phyloP scores from a whole-genome alignment of 2,797 vertebrate genomes.

The Peromyscus nudipes region DNA sequence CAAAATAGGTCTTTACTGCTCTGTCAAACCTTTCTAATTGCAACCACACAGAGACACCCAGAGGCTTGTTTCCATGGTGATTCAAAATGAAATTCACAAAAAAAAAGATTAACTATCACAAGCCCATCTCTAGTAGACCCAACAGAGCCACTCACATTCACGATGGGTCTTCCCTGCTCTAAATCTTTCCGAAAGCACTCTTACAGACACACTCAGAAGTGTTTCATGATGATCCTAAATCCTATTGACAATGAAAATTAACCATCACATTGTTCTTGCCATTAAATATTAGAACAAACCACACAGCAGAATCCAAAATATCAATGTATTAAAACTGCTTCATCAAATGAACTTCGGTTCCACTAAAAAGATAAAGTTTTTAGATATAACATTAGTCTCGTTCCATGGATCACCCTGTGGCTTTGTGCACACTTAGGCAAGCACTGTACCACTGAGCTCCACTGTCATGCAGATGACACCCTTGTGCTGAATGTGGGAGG shows the following conservation, averaged over 20 bases:
- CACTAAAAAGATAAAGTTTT: not conserved
- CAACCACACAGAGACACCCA: not conserved
- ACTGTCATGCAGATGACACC: not conserved
- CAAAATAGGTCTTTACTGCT: not conserved
- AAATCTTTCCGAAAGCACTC: not conserved
- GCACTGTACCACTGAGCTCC: not conserved
- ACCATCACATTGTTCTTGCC: not conserved
- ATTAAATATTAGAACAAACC: constrained; percentile 16
- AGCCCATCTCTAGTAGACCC: not conserved
- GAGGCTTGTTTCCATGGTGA: not conserved
- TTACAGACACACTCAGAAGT: not conserved
- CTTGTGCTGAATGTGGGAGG: not conserved
- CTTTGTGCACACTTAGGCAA: not conserved
- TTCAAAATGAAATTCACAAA: not conserved
- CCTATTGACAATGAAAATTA: not conserved
- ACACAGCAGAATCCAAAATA: not conserved
- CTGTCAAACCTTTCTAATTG: not conserved
- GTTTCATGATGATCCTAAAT: not conserved
- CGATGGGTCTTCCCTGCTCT: not conserved
- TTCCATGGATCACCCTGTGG: not conserved
- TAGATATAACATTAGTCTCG: not conserved
- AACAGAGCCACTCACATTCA: not conserved
- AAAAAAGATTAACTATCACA: not conserved
- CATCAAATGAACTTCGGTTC: not conserved
- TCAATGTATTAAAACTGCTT: not conserved